Conservation (phyloP, 2,888 invertebrate species). For the Yponomeuta evonymella region DNA sequence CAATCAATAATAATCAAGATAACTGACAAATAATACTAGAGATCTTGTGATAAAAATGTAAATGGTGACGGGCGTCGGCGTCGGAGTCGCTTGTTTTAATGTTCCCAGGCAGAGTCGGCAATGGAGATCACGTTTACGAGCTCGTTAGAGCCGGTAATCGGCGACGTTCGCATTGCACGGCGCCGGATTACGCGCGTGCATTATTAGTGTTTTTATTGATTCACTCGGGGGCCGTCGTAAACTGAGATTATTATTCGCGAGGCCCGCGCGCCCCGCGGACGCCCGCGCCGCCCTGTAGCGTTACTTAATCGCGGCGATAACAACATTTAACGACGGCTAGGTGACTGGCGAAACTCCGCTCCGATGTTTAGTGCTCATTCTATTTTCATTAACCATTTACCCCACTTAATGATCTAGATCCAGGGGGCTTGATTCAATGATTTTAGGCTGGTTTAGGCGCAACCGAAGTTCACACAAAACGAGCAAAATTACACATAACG, state of each 20-base stretch:
- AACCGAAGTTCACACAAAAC: conserved; percentile 28
- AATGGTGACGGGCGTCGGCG: no score
- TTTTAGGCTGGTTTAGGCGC: conserved; percentile 26
- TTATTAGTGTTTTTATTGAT: conserved; percentile 78
- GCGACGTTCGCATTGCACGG: conserved; percentile 13
- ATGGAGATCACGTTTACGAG: conserved; percentile 72
- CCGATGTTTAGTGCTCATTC: conserved; percentile 76
- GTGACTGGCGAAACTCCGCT: conserved; percentile 75
- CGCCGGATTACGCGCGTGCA: conserved; percentile 70
- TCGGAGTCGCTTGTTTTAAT: neutral
- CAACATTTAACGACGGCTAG: conserved; percentile 75
- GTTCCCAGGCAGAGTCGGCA: conserved; percentile 51
- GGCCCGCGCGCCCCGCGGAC: conserved; percentile 33
- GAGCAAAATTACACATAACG: conserved; percentile 53
- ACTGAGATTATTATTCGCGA: conserved; percentile 75
- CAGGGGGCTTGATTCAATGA: conserved; percentile 70
- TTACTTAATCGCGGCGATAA: conserved; percentile 76
- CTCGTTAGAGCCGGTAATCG: conserved; percentile 33
- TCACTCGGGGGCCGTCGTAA: conserved; percentile 75
- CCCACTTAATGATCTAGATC: conserved; percentile 74
- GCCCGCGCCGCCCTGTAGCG: conserved; percentile 56
- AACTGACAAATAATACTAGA: no score
- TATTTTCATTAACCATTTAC: conserved; percentile 76
- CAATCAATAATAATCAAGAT: no score
- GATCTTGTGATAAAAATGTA: no score